A percentile compares a stretch with the other conserved stretches of the same genome.
These are phyloP conservation scores for Chironomus tepperi DNA, from an alignment of 1,140 invertebrate genomes.

Conservation along the genomic window DNA sequence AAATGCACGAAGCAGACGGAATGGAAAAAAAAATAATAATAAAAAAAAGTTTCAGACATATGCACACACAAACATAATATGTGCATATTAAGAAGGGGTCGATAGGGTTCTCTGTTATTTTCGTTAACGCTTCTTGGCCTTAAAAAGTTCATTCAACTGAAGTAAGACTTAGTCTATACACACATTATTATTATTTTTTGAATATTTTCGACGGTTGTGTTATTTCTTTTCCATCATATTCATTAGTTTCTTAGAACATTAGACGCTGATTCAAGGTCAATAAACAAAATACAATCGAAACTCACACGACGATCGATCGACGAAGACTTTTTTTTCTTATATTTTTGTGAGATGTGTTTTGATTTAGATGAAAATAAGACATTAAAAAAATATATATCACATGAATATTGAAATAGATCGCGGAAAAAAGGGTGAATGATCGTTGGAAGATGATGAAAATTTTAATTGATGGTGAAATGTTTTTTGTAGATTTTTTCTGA, in stretches of 20 bases:
- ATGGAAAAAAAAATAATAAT: background rate
- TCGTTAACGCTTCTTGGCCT: conserved; percentile 6
- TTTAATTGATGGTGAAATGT: too few relatives aligned
- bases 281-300: conserved; percentile 6
- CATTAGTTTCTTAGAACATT: conserved; percentile 17
- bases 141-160: conserved; percentile 22
- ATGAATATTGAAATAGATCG: too few relatives aligned
- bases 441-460: too few relatives aligned
- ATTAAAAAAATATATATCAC: too few relatives aligned
- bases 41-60: background rate
- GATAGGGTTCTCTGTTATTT: background rate
- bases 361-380: too few relatives aligned
- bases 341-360: too few relatives aligned
- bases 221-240: background rate
- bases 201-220: conserved; percentile 2
- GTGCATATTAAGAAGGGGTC: background rate
- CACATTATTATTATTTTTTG: background rate
- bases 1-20: background rate
- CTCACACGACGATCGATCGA: background rate
- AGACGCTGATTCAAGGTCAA: conserved; percentile 23
- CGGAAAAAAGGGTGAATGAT: too few relatives aligned
- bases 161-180: background rate
- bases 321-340: too few relatives aligned
- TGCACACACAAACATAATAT: background rate
- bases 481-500: too few relatives aligned